Evolutionary conservation across 2,113 vertebrate genomes (phyloP), one percentile per base, ranked within the genome.

Genomic region (Sorex fumeus): DNA sequence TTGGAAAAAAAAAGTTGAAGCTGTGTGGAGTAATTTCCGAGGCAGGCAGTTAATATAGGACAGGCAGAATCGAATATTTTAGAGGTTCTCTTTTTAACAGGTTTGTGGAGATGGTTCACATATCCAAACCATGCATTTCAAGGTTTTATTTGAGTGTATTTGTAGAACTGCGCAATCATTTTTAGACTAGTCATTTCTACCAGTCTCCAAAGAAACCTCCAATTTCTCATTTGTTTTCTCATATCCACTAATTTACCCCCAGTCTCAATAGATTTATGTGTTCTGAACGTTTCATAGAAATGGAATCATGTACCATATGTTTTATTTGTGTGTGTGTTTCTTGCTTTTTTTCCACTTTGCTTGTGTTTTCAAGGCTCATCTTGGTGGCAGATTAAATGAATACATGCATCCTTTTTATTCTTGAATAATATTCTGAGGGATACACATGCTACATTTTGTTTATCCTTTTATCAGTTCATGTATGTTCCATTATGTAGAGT

Each of bases 271-370:
- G n/a, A 30, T 84, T 81, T 77, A 47, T 79, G 34, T 36, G 0
- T 72, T 84, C 28, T 81, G 81, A 18, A 50, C 4, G 13, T 45
- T 77, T 88, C 2, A 27, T 12, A 6, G 79, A 21, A 76, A 71
- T 78, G 45, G 19, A 77, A n/a, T 53, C 53, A 15, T 34, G 60
- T 10, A 8, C n/a, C 4, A 21, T 30, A 1, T 27, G 34, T 50
- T 50, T 50, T 50, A 6, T 50, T 50, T 50, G 47, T 50, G 7
- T 4, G 43, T 40, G 5, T 43, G 19, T 70, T 72, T 57, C 43
- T 91, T 64, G 21, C 9, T 87, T 87, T 18, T 75, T 89, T 90
- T n/a, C n/a, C 62, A 66, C 50, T 53, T 90, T 36, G 16, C 4
- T 4, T 77, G 13, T 60, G 23, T 74, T 76, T 72, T 36, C 66